Evolutionary conservation across 2,797 vertebrate species (phyloP), one percentile per base, ranked within the genome.

Genomic region (Acanthurus lineatus): DNA sequence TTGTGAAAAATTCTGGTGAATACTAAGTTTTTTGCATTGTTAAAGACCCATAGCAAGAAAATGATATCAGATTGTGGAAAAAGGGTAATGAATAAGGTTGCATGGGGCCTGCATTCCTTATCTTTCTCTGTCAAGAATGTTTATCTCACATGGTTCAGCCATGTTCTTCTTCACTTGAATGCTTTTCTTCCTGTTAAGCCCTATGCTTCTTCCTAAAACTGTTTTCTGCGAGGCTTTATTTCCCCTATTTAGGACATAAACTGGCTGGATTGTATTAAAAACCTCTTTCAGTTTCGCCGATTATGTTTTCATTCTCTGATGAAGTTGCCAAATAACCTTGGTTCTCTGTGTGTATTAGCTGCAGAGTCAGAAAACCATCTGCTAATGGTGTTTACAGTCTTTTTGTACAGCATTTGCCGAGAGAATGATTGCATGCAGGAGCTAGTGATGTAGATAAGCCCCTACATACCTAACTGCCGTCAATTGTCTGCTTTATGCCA

Each of bases 331-430:
- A 70, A 42, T 61, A 44, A 73, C 64, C 62, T n/a, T 20, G 32
- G 35, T 71, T 77, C 49, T 59, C n/a, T 12, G 45, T 42, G 52
- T 60, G 38, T 72, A 47, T 75, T 45, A 28, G 35, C 44, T 38
- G 35, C 9, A 11, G 58, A 84, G 63, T 59, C 60, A 71, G 28
- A 78, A 75, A 74, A 77, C 28, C 42, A 86, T 80, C 62, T 76
- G 63, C 54, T 71, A 65, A 83, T 84, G 74, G 78, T 49, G 35
- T 79, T 76, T 68, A 77, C 66, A 75, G 66, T 70, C 48, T 49
- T 84, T 67, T 65, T 25, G 25, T 25, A 25, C 25, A 25, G 25
- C 25, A 25, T 25, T 25, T 25, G 25, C 25, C 25, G 25, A 25
- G 25, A 25, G 25, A 25, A 25, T 47, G 62, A 73, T 71, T 49